Conservation (phyloP, 2,797 vertebrate species). For the Setipinna tenuifilis region DNA sequence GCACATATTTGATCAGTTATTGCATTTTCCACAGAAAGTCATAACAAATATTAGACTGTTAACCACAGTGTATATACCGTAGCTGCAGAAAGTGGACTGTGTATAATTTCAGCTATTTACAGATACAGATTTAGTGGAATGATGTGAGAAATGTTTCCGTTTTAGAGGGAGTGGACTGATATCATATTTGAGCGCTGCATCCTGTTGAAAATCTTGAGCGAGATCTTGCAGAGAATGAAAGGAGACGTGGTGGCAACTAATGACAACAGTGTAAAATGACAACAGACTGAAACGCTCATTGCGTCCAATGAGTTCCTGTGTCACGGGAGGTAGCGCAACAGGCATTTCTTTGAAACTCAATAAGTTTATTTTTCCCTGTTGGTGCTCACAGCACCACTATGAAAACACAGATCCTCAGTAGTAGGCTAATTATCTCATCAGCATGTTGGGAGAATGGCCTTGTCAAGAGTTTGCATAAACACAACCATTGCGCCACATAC, state of each 20-base stretch:
- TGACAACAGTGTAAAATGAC: slow-evolving; percentile 9
- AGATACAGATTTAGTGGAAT: slow-evolving; percentile 4
- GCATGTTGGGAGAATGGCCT: background rate
- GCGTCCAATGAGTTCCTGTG: background rate
- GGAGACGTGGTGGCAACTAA: slow-evolving; percentile 6
- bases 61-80: background rate
- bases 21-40: background rate
- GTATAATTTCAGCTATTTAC: background rate
- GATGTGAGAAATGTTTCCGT: slow-evolving; percentile 16
- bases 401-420: background rate
- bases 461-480: background rate
- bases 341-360: slow-evolving; percentile 4
- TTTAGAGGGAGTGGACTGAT: slow-evolving; percentile 14
- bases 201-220: slow-evolving; percentile 17
- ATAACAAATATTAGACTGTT: background rate
- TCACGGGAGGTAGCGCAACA: background rate
- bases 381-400: background rate
- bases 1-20: background rate
- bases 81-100: slow-evolving; percentile 49
- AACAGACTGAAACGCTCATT: slow-evolving; percentile 2
- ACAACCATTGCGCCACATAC: background rate
- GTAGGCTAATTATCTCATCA: slow-evolving; percentile 24
- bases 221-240: background rate
- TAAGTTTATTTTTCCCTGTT: background rate
- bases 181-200: slow-evolving; percentile 23